Conservation (phyloP, 2,113 vertebrate genomes). For the Salvator merianae region DNA sequence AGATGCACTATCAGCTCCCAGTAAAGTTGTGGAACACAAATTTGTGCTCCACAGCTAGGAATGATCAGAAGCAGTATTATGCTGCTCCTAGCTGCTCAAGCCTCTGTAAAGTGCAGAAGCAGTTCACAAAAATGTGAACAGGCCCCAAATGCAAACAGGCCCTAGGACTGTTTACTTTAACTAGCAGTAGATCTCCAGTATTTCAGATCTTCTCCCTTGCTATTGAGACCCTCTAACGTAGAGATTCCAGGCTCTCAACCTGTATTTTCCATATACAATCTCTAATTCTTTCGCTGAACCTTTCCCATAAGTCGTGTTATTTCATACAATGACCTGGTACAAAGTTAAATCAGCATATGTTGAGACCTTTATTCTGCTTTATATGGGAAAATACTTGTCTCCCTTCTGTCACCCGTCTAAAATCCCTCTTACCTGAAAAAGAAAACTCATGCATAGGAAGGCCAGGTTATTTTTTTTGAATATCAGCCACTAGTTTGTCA, state of each 20-base stretch:
- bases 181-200: background rate
- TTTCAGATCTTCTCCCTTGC: background rate
- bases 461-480: background rate
- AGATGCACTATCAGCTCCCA: no score
- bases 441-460: background rate
- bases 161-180: background rate
- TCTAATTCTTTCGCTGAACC: no score
- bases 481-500: background rate
- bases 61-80: no score
- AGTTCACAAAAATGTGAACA: no score
- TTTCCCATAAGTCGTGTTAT: background rate
- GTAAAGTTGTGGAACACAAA: no score
- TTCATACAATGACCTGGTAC: background rate
- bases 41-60: no score
- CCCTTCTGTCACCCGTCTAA: background rate
- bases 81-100: no score
- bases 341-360: no score
- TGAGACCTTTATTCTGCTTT: background rate
- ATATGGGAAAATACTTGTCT: slow-evolving; percentile 7
- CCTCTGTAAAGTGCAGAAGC: no score
- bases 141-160: no score
- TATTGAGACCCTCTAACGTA: background rate
- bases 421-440: slow-evolving; percentile 20
- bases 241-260: background rate
- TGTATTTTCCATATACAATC: background rate